phyloP scores from a whole-genome alignment of 2,113 vertebrate species.

The Hiodon alosoides region DNA sequence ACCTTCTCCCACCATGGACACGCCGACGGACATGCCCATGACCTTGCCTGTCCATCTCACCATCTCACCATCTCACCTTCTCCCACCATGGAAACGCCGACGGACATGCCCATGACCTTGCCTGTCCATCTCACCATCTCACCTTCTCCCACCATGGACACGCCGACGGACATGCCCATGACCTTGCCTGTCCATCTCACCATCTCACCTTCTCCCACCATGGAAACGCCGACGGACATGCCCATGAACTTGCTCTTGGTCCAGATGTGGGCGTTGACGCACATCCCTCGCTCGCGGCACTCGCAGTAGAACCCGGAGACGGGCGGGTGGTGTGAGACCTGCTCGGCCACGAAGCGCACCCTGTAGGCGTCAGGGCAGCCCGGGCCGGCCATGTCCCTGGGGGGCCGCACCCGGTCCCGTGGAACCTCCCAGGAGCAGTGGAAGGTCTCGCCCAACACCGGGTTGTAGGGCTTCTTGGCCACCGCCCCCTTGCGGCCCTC shows the following conservation, averaged over 20 bases:
- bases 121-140: conserved; percentile 39
- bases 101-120: too few relatives aligned
- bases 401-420: conserved; percentile 70
- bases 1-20: conserved; percentile 97
- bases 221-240: too few relatives aligned
- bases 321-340: conserved; percentile 34
- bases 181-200: too few relatives aligned
- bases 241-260: too few relatives aligned
- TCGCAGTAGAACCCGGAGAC: conserved; percentile 95
- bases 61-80: too few relatives aligned
- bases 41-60: too few relatives aligned
- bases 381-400: conserved; percentile 45
- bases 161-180: conserved; percentile 96
- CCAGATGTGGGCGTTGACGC: conserved; percentile 84
- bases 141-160: conserved; percentile 97
- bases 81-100: too few relatives aligned
- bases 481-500: conserved; percentile 91
- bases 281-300: conserved; percentile 84
- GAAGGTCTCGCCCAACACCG: conserved; percentile 87
- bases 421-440: conserved; percentile 93
- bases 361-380: conserved; percentile 60
- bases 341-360: conserved; percentile 85
- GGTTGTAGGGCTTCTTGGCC: conserved; percentile 97
- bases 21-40: conserved; percentile 96
- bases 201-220: too few relatives aligned